A percentile compares a stretch with the other conserved stretches of the same genome.
Conservation (phyloP, 2,113 vertebrate genomes). For the Cercocebus atys region DNA sequence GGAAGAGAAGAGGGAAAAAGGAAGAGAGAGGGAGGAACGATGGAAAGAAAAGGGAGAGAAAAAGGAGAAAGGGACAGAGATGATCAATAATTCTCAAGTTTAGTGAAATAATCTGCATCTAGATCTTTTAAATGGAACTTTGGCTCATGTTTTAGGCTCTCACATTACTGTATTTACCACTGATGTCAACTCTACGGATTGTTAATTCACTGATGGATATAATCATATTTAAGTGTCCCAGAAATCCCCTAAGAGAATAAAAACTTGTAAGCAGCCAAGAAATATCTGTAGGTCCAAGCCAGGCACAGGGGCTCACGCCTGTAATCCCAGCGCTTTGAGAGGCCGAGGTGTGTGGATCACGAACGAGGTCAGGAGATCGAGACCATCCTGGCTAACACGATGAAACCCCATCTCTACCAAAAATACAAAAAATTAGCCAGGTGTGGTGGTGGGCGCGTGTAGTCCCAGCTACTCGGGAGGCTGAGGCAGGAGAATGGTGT, state of each 20-base stretch:
- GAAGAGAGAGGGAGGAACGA: neutral
- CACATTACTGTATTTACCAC: neutral
- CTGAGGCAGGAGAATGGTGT: too few species aligned
- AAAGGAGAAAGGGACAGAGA: neutral
- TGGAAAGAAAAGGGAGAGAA: neutral
- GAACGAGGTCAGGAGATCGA: too few species aligned
- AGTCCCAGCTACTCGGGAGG: too few species aligned
- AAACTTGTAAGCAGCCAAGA: neutral
- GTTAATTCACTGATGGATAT: neutral
- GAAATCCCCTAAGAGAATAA: neutral
- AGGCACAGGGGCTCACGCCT: too few species aligned
- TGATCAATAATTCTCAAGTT: neutral
- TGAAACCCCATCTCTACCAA: too few species aligned
- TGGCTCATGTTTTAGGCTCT: neutral
- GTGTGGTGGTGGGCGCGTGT: too few species aligned
- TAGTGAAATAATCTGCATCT: constrained; percentile 4
- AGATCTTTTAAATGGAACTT: neutral
- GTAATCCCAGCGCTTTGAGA: too few species aligned
- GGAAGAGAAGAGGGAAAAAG: neutral
- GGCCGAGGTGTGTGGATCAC: too few species aligned
- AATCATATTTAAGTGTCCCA: neutral
- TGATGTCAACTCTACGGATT: neutral
- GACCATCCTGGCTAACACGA: too few species aligned
- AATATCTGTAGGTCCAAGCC: neutral
- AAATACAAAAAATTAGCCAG: too few species aligned